Conservation (phyloP, 2,888 invertebrate species). For the Schizotus pectinicornis region DNA sequence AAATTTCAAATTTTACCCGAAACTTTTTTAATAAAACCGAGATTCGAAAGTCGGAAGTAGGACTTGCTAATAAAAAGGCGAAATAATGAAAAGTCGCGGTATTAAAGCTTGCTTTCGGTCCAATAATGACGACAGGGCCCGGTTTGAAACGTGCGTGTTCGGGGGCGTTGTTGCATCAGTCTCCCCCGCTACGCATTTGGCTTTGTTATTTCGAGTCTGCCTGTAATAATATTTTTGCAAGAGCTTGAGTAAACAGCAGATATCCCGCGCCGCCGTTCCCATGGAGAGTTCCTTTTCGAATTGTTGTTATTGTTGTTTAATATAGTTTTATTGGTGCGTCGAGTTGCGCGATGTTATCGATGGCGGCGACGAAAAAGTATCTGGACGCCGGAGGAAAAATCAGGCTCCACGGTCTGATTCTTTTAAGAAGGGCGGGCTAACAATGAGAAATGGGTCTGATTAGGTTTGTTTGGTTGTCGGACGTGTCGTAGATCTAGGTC, state of each 20-base stretch:
- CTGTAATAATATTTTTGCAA: slow-evolving; percentile 27
- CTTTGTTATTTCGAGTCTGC: slow-evolving; percentile 24
- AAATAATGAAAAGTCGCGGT: slow-evolving; percentile 1
- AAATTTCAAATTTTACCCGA: slow-evolving; percentile 19
- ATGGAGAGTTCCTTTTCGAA: slow-evolving; percentile 3
- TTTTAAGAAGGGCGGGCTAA: slow-evolving; percentile 34
- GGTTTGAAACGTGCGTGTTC: not conserved
- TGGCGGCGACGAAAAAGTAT: not conserved
- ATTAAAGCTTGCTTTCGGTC: not conserved
- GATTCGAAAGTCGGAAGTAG: no score
- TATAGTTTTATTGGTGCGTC: slow-evolving; percentile 13
- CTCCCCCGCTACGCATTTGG: slow-evolving; percentile 4
- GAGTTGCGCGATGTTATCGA: not conserved
- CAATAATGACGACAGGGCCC: not conserved
- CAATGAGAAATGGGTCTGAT: slow-evolving; percentile 45
- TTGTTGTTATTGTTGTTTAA: slow-evolving; percentile 18
- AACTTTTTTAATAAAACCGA: slow-evolving; percentile 27
- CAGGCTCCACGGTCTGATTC: slow-evolving; percentile 32
- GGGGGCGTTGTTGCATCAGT: not conserved
- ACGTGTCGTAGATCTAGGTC: slow-evolving; percentile 44
- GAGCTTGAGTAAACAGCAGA: slow-evolving; percentile 24
- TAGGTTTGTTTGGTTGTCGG: slow-evolving; percentile 45
- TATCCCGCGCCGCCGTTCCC: slow-evolving; percentile 12
- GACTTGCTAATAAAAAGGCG: not conserved
- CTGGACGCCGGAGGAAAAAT: slow-evolving; percentile 28